A percentile compares a stretch with the other conserved stretches of the same genome.
Evolutionary conservation across 2,113 vertebrate genomes (phyloP).

Genomic region (Toxostoma redivivum): DNA sequence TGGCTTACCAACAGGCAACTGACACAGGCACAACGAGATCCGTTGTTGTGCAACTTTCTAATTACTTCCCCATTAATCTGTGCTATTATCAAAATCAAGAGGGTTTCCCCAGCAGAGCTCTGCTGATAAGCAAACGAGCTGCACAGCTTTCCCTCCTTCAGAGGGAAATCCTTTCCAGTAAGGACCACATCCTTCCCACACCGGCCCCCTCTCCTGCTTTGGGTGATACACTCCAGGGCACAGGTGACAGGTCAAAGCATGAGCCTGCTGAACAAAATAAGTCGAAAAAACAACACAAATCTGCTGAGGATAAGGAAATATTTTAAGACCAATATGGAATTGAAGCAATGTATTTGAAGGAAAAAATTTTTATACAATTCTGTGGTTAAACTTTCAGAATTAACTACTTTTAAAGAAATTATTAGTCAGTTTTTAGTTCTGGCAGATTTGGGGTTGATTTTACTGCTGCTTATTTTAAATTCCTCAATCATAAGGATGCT

Average conservation of each 20-base stretch:
- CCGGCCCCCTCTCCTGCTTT: background rate
- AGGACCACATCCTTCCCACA: background rate
- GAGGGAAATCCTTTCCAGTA: background rate
- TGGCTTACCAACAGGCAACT: rapidly evolving
- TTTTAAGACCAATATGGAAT: background rate
- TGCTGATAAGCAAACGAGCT: background rate
- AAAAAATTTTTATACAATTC: background rate
- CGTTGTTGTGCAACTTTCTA: background rate
- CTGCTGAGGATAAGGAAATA: background rate
- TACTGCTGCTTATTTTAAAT: background rate
- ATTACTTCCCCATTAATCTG: background rate
- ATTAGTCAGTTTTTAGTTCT: background rate
- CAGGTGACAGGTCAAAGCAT: background rate
- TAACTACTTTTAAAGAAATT: background rate
- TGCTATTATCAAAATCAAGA: background rate
- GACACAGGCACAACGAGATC: background rate
- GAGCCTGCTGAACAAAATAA: background rate
- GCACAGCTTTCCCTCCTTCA: background rate
- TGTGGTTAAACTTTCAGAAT: background rate
- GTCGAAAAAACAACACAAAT: background rate
- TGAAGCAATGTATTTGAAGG: background rate
- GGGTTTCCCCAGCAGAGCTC: background rate
- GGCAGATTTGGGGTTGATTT: background rate
- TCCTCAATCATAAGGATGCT: background rate
- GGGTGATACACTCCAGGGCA: background rate